These are phyloP conservation scores for Pterois miles DNA, from an alignment of 2,797 vertebrate species.

Conservation along the genomic window DNA sequence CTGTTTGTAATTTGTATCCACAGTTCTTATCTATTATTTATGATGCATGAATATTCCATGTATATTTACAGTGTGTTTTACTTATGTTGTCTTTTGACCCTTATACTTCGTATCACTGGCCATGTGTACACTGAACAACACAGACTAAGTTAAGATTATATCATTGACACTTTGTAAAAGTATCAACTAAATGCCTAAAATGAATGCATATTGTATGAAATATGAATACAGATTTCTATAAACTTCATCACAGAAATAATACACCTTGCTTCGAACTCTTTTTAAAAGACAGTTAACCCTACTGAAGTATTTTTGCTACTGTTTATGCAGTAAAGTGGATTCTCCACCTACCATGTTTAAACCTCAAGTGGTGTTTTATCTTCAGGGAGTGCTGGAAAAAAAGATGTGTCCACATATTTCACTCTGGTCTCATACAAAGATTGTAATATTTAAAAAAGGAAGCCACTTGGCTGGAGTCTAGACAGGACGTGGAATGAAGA, in stretches of 20 bases:
- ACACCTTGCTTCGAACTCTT: background rate
- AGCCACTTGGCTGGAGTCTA: background rate
- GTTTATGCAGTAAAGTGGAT: slow-evolving; percentile 25
- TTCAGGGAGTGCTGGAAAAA: background rate
- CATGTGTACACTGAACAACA: background rate
- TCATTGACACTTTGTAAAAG: background rate
- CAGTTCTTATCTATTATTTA: slow-evolving; percentile 38
- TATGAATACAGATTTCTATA: background rate
- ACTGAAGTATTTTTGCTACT: background rate
- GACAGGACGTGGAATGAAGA: slow-evolving; percentile 47
- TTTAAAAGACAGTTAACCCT: background rate
- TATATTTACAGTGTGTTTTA: slow-evolving; percentile 17
- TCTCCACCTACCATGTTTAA: slow-evolving; percentile 9
- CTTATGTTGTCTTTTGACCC: slow-evolving; percentile 4
- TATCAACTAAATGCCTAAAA: background rate
- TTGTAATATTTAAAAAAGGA: slow-evolving; percentile 21
- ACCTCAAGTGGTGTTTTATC: slow-evolving; percentile 18
- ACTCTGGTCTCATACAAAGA: slow-evolving; percentile 1
- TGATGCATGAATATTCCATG: slow-evolving; percentile 31
- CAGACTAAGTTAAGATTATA: background rate
- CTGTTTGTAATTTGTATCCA: slow-evolving; percentile 7
- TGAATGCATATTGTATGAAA: background rate
- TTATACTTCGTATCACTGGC: background rate
- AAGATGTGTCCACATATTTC: slow-evolving; percentile 8
- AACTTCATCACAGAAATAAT: background rate